Evolutionary conservation across 2,888 invertebrate genomes (phyloP), one percentile per base, ranked within the genome.

Genomic region (Epistrophella euchroma): DNA sequence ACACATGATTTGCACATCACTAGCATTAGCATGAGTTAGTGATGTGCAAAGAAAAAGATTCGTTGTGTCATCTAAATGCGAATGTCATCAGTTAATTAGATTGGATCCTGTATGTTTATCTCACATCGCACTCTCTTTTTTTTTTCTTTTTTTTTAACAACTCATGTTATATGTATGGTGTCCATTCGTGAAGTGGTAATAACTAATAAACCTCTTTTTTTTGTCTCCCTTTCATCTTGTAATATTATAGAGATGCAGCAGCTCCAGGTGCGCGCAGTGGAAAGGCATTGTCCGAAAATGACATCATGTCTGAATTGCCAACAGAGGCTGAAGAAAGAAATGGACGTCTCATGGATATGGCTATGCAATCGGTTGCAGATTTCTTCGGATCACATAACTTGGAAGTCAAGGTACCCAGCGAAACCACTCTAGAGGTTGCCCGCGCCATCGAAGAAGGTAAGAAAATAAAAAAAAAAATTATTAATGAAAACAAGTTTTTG

Each of bases 361-460:
- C 95, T 72, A 91, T 94, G 83, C 93, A 95, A 82, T 93, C 94
- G 11, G 93, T 93, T 28, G 89, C 93, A 60, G 93, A 94, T 32
- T 94, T 96, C 91, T 90, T 95, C 81, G 93, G 93, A 88, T 94
- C 93, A 28, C 94, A 95, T 91, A 94, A 94, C 88, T 85, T 97
- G 68, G 95, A 96, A 90, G 93, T 97, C 35, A 95, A 95, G 90
- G 93, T 96, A 77, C 95, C 96, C 56, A 94, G 95, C 32, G 95
- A 95, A 78, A 94, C 95, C 73, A 92, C 95, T 2, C 93, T 93
- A 85, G 94, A 94, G 88, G 93, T 96, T 25, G 95, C 96, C 0
- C 94, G 96, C 85, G 95, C 96, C 43, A 93, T 97, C 88, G 95
- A 95, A 92, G 97, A 97, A 95, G 96, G 96, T 96, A 92, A 91